Base-by-base conservation (phyloP, 2,113 vertebrate species). In the Cyrtonyx montezumae region DNA sequence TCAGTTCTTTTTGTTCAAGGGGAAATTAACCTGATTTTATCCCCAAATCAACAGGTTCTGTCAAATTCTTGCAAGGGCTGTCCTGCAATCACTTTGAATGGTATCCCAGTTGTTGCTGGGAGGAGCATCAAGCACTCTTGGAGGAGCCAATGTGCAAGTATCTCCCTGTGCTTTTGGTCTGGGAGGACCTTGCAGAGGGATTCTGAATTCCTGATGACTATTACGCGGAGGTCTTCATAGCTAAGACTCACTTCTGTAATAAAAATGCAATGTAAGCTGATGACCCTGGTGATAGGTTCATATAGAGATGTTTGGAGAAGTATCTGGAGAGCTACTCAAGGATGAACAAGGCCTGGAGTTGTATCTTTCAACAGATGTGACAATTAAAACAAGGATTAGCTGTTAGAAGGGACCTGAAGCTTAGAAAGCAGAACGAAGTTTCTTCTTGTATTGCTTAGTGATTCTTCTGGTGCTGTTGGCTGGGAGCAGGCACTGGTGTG, bases 141-240 rank as follows among this genome's bases (percentile, higher is more conserved):
- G 67, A 75, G 61, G 43, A 89, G n/a, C 45, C 66, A 68, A 34
- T 14, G 3, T 40, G 55, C 56, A 69, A 79, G 55, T 65, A 69
- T 85, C 37, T 94, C 75, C 32, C 43, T 6, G 0, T 19, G 69
- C 46, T 43, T 80, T 65, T 86, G 73, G 55, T 61, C 80, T 91
- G 79, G 81, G 83, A 83, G 93, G 79, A 51, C 62, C 73, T 53
- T 74, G 49, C 32, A 79, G 87, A 61, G 56, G 36, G 61, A 81
- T 84, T n/a, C 34, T 81, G 75, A 88, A 17, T 48, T 79, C n/a
- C 76, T 68, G 26, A 9, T 22, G 37, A 34, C 69, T 49, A 0
- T 37, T 68, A 34, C 9, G 40, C 3, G 20, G 30, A 88, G 40
- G 85, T 51, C 79, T 85, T 85, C 51, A 82, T 68, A 93, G 68